Percentiles rank a stretch among this genome's conserved stretches.
phyloP scores from a whole-genome alignment of 1,140 invertebrate species.

The Magallana gigas region DNA sequence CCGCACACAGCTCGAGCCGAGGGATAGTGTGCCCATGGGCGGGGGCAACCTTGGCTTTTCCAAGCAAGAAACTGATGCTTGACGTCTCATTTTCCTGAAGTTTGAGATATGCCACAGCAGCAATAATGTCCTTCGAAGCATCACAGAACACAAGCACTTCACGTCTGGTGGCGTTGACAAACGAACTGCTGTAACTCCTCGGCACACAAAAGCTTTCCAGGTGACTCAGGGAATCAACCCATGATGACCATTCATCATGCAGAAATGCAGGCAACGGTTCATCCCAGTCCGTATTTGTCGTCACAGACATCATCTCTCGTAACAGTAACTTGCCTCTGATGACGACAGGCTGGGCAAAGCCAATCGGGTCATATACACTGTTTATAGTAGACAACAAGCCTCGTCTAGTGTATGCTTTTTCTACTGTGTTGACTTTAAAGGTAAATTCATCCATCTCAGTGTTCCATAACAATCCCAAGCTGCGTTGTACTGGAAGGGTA shows the following conservation, averaged over 20 bases:
- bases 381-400: slow-evolving; percentile 54
- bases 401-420: slow-evolving; percentile 55
- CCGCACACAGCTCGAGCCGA: slow-evolving; percentile 55
- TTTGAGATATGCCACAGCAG: slow-evolving; percentile 41
- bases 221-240: slow-evolving; percentile 29
- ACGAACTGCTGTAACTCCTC: not conserved
- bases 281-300: slow-evolving; percentile 46
- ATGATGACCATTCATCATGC: slow-evolving; percentile 41
- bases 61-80: slow-evolving; percentile 43
- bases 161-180: not conserved
- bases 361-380: slow-evolving; percentile 56
- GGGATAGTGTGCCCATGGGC: slow-evolving; percentile 51
- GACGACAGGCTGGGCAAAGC: slow-evolving; percentile 48
- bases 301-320: slow-evolving; percentile 18
- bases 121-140: slow-evolving; percentile 53
- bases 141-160: slow-evolving; percentile 57
- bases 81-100: not conserved
- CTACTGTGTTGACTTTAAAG: slow-evolving; percentile 46
- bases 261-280: slow-evolving; percentile 34
- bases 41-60: slow-evolving; percentile 52
- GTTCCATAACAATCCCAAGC: slow-evolving; percentile 60
- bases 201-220: slow-evolving; percentile 41
- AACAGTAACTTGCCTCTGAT: slow-evolving; percentile 46
- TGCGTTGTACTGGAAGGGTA: slow-evolving; percentile 54
- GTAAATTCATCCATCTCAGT: slow-evolving; percentile 45